phyloP scores from a whole-genome alignment of 2,888 invertebrate genomes.

The Leptothorax acervorum region DNA sequence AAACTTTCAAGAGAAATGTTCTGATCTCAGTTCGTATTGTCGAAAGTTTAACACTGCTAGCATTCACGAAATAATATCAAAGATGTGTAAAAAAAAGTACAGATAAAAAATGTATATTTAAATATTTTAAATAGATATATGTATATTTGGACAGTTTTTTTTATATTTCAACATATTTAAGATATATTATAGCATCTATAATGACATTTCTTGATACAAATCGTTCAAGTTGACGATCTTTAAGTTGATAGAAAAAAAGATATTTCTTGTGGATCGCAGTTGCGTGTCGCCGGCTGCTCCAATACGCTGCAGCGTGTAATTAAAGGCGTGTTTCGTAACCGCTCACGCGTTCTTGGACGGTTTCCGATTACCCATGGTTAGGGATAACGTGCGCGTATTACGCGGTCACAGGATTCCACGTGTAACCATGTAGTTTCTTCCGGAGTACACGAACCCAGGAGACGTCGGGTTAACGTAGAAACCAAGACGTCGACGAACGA shows the following conservation, averaged over 20 bases:
- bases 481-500: constrained; percentile 28
- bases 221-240: neutral
- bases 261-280: constrained; percentile 51
- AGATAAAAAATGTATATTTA: neutral
- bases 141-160: neutral
- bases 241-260: constrained; percentile 2
- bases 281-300: constrained; percentile 65
- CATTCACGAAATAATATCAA: neutral
- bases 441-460: constrained; percentile 34
- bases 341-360: constrained; percentile 63
- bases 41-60: neutral
- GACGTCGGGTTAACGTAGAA: constrained; percentile 16
- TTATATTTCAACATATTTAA: neutral
- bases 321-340: constrained; percentile 73
- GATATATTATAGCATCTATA: neutral
- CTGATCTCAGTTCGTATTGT: neutral
- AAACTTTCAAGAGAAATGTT: constrained; percentile 9
- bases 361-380: constrained; percentile 73
- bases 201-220: neutral
- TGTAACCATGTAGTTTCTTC: constrained; percentile 60
- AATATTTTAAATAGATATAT: neutral
- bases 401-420: constrained; percentile 64
- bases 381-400: constrained; percentile 67
- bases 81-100: neutral
- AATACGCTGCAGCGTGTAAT: constrained; percentile 71